Evolutionary conservation across 2,797 vertebrate species (phyloP).

Genomic region (Labroides dimidiatus): DNA sequence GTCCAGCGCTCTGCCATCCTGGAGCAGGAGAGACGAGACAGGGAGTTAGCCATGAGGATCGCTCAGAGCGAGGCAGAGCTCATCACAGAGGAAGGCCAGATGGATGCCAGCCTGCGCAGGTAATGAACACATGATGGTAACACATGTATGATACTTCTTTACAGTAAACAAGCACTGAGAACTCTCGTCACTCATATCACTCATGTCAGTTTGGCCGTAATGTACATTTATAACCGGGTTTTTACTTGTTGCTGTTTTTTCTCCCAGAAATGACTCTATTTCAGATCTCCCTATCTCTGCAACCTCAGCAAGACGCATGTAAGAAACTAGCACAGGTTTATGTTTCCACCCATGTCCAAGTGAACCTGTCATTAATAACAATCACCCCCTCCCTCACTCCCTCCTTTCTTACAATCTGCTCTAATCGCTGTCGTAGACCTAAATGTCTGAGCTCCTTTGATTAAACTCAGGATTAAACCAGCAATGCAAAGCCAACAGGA

Average conservation of each 20-base stretch:
- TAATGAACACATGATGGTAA: conserved; percentile 64
- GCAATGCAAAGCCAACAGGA: conserved; percentile 52
- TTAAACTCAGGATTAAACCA: conserved; percentile 43
- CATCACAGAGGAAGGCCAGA: conserved; percentile 91
- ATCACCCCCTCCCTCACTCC: conserved; percentile 23
- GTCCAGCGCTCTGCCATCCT: conserved; percentile 86
- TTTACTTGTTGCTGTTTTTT: conserved; percentile 66
- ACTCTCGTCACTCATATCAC: no score
- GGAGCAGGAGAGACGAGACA: conserved; percentile 95
- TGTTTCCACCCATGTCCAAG: conserved; percentile 10
- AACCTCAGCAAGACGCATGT: conserved; percentile 76
- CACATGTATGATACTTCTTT: background rate
- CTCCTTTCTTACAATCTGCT: conserved; percentile 24
- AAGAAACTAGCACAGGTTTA: conserved; percentile 62
- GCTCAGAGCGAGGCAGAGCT: conserved; percentile 96
- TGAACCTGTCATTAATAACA: conserved; percentile 39
- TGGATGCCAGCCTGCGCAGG: conserved; percentile 91
- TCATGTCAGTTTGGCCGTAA: conserved; percentile 5
- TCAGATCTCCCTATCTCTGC: conserved; percentile 72
- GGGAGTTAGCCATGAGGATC: conserved; percentile 97
- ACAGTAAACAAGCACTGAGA: conserved; percentile 6
- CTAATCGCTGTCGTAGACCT: conserved; percentile 44
- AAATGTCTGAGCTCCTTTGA: conserved; percentile 56
- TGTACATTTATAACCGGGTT: conserved; percentile 48
- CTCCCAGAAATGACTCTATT: conserved; percentile 77